phyloP scores from a whole-genome alignment of 2,797 vertebrate genomes.

The Lophius americanus region DNA sequence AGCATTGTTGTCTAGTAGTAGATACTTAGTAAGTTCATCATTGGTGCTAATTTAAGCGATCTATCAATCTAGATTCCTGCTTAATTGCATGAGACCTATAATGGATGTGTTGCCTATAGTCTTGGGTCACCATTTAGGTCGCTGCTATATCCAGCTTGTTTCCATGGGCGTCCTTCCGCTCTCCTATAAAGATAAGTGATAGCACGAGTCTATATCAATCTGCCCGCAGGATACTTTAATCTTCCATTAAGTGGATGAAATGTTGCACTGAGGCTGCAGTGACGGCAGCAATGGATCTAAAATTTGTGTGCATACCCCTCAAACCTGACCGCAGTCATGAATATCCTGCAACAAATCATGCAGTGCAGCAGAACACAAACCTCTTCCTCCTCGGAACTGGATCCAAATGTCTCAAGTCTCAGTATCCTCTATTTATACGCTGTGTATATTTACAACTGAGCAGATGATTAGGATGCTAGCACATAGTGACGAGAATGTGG shows the following conservation, averaged over 20 bases:
- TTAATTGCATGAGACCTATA: conserved; percentile 50
- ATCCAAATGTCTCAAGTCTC: conserved; percentile 81
- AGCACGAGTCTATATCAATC: conserved; percentile 64
- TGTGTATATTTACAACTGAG: conserved; percentile 80
- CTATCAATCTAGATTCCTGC: background rate
- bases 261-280: conserved; percentile 61
- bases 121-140: conserved; percentile 53
- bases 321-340: conserved; percentile 73
- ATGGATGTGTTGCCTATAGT: conserved; percentile 56
- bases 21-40: conserved; percentile 4
- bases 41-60: conserved; percentile 10
- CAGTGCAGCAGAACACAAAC: conserved; percentile 72
- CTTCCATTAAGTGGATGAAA: conserved; percentile 70
- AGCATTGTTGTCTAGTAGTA: background rate
- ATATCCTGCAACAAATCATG: conserved; percentile 60
- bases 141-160: conserved; percentile 80
- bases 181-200: conserved; percentile 59
- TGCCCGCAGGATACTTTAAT: conserved; percentile 71
- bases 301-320: conserved; percentile 52
- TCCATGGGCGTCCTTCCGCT: conserved; percentile 63
- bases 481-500: conserved; percentile 67
- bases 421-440: conserved; percentile 84
- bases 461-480: conserved; percentile 78
- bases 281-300: conserved; percentile 64
- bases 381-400: conserved; percentile 70